Evolutionary conservation across 2,113 vertebrate species (phyloP).

Genomic region (Dicerorhinus sumatrensis): DNA sequence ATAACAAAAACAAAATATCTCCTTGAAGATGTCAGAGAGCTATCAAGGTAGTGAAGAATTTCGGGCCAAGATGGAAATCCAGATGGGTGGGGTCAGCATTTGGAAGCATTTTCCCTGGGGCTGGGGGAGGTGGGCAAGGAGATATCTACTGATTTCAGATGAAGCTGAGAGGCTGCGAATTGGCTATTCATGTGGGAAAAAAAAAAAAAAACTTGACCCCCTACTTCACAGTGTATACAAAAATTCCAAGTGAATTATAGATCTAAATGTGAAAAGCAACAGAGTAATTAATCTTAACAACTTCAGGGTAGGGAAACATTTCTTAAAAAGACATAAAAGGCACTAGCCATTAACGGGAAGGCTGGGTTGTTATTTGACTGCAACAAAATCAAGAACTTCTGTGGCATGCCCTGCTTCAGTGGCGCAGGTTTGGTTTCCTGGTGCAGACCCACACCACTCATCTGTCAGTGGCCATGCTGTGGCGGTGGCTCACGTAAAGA

Average conservation of each 20-base stretch:
- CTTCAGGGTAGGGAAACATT: neutral
- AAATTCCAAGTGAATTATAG: neutral
- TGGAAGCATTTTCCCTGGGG: neutral
- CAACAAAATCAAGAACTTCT: conserved; percentile 40
- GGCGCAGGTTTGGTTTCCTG: too few species aligned
- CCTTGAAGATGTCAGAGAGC: neutral
- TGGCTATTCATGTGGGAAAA: neutral
- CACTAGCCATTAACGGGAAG: conserved; percentile 44
- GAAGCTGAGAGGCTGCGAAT: neutral
- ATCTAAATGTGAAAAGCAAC: conserved; percentile 39
- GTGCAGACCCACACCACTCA: too few species aligned
- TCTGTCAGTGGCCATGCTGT: too few species aligned
- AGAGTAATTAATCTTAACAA: conserved; percentile 51
- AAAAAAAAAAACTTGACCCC: neutral
- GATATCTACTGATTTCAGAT: neutral
- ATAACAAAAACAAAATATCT: neutral
- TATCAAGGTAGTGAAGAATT: neutral
- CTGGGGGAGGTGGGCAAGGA: neutral
- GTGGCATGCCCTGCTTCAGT: neutral
- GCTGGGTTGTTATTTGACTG: neutral
- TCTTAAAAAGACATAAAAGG: conserved; percentile 41
- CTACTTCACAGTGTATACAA: neutral
- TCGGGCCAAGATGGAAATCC: neutral
- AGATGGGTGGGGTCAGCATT: neutral
- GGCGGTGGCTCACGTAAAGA: too few species aligned